These are phyloP conservation scores for Anas platyrhynchos DNA, from an alignment of 2,113 vertebrate species.

Conservation along the genomic window DNA sequence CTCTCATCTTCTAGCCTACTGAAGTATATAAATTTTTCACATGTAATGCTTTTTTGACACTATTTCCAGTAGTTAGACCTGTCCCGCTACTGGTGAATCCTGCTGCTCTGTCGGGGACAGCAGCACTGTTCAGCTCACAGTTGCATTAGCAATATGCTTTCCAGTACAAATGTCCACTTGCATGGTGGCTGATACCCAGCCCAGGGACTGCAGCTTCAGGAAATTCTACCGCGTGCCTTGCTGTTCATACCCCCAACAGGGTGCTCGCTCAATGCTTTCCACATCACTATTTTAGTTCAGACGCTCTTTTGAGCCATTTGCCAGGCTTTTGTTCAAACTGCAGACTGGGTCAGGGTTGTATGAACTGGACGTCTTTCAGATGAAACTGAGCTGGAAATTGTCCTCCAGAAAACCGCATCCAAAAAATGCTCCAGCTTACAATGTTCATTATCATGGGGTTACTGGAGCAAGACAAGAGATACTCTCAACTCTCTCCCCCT, in stretches of 20 bases:
- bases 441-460: background rate
- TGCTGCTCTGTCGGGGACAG: background rate
- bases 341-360: background rate
- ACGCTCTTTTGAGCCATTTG: background rate
- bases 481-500: background rate
- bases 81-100: background rate
- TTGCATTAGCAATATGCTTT: background rate
- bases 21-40: background rate
- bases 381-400: background rate
- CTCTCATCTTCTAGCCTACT: background rate
- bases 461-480: background rate
- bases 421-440: background rate
- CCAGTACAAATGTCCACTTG: background rate
- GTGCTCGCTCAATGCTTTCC: background rate
- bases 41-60: background rate
- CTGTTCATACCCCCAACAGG: background rate
- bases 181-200: background rate
- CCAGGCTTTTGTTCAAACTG: background rate
- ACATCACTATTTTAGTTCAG: background rate
- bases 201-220: background rate
- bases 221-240: fast-evolving
- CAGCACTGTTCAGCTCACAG: background rate
- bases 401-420: background rate
- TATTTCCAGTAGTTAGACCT: background rate
- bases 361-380: fast-evolving